Conservation (phyloP, 2,888 invertebrate genomes). For the Stenolophus ochropezus region DNA sequence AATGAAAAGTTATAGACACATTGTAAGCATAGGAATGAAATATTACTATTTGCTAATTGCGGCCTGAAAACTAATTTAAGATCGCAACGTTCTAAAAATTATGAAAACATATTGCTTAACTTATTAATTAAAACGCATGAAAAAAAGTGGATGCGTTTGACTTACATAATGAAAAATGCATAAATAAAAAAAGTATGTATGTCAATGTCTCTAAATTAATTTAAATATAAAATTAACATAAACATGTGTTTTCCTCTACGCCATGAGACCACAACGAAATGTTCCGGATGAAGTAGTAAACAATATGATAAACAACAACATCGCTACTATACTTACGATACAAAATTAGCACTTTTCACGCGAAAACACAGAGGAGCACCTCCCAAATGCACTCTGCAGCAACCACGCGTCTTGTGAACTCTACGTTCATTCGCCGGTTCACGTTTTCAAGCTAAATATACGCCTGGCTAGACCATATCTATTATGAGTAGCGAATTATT, state of each 20-base stretch:
- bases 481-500: background rate
- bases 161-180: background rate
- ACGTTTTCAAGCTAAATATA: constrained; percentile 55
- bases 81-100: background rate
- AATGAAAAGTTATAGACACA: too few species aligned
- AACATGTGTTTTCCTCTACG: background rate
- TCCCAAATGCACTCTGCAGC: constrained; percentile 18
- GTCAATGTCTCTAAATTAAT: background rate
- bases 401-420: constrained; percentile 50
- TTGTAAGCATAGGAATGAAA: too few species aligned
- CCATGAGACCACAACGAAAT: background rate
- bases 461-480: background rate
- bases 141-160: background rate
- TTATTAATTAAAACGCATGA: constrained; percentile 4
- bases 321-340: constrained; percentile 11
- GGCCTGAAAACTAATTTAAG: constrained; percentile 2
- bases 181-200: background rate
- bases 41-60: background rate
- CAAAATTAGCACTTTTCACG: constrained; percentile 16
- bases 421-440: constrained; percentile 28
- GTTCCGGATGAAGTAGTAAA: background rate
- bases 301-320: background rate
- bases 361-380: background rate
- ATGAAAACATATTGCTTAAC: background rate
- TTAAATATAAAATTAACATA: constrained; percentile 15